These are phyloP conservation scores for Lepidurus packardi DNA, from an alignment of 1,140 invertebrate species.

Conservation along the genomic window DNA sequence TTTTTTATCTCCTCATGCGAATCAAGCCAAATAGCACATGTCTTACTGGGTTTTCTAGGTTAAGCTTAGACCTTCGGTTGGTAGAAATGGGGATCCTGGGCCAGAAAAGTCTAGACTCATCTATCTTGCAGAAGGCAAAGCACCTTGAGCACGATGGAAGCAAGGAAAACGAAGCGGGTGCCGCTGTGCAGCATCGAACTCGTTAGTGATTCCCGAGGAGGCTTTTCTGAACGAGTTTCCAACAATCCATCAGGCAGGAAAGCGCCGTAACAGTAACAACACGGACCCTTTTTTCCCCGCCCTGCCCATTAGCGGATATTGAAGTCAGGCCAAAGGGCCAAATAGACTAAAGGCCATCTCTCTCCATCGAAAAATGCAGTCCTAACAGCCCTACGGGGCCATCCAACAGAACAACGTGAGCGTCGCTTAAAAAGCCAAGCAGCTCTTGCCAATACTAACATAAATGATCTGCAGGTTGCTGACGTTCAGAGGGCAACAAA, in stretches of 20 bases:
- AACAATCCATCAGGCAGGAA: not conserved
- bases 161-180: not conserved
- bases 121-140: not conserved
- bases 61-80: not conserved
- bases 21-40: not conserved
- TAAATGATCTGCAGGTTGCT: not conserved
- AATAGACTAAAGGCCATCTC: not conserved
- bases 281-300: not conserved
- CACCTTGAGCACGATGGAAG: not conserved
- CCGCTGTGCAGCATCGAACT: not conserved
- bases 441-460: not conserved
- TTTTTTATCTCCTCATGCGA: not conserved
- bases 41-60: not conserved
- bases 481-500: not conserved
- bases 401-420: not conserved
- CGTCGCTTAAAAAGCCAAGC: not conserved
- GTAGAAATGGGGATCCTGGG: not conserved
- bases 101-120: not conserved
- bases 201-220: not conserved
- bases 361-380: not conserved
- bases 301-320: not conserved
- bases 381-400: not conserved
- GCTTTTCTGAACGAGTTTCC: constrained; percentile 1
- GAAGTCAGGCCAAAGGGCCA: not conserved
- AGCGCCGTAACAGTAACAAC: not conserved